Base-by-base conservation (phyloP, 2,797 vertebrate species). In the Erpetoichthys calabaricus region DNA sequence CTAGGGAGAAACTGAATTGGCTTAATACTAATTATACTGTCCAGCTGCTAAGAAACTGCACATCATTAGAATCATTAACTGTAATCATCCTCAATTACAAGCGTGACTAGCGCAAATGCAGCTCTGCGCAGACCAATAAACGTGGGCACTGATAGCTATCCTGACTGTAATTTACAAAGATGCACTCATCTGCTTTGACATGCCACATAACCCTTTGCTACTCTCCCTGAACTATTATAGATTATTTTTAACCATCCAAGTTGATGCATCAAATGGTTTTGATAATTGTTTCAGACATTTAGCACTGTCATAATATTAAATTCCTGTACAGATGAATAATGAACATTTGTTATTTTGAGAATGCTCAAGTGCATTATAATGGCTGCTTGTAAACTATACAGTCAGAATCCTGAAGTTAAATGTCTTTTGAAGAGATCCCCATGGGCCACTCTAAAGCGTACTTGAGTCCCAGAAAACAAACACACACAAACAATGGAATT, bases 41-140 rank as follows among this genome's bases (percentile, higher is more conserved):
- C 86, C 85, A 84, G 77, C 81, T 84, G 78, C 64, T 78, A 79
- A 79, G 80, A 80, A 86, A 87, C 77, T 75, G 71, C 69, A 71
- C 79, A 85, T 89, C 88, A 86, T 84, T 83, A 81, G 71, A 80
- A 74, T 81, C 83, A 89, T 90, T 89, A 89, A 79, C 75, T 76
- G 74, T 81, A 89, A 91, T 91, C 82, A 89, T 74, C 71, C 71
- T 68, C 76, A 75, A 86, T 89, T 87, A 87, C 75, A 78, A 76
- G 72, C 69, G 57, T 66, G 68, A 68, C 70, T 74, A 73, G 73
- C 59, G 59, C 63, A 71, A 63, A 66, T 65, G 64, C 3, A 73
- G 69, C 64, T 58, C 62, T 47, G 57, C 43, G 57, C 62, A 67
- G 60, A 66, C 58, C 61, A 70, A 65, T 72, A 76, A 79, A 73